phyloP scores from a whole-genome alignment of 2,113 vertebrate species.

The Proterorhinus semilunaris region DNA sequence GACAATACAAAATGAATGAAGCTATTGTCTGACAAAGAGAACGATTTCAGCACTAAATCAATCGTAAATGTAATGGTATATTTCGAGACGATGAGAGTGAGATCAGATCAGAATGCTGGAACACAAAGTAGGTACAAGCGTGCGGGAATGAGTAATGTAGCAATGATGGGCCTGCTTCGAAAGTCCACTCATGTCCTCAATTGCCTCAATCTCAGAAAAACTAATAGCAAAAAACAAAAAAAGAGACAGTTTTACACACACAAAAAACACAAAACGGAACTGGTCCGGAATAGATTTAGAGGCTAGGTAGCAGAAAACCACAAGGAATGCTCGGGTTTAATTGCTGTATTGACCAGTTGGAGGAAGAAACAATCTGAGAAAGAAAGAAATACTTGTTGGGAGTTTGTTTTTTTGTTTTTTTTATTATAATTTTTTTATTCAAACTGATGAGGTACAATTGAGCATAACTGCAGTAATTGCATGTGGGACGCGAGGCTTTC shows the following conservation, averaged over 20 bases:
- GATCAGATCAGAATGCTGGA: neutral
- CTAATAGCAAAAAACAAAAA: constrained; percentile 38
- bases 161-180: constrained; percentile 22
- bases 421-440: neutral
- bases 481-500: neutral
- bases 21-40: neutral
- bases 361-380: constrained; percentile 18
- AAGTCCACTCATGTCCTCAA: constrained; percentile 41
- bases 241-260: constrained; percentile 36
- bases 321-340: constrained; percentile 30
- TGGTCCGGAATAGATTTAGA: constrained; percentile 26
- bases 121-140: neutral
- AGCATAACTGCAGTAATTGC: neutral
- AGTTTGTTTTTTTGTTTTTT: neutral
- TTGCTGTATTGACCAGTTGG: constrained; percentile 16
- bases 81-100: neutral
- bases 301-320: constrained; percentile 34
- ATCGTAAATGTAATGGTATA: neutral
- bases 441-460: neutral
- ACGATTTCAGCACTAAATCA: constrained; percentile 4
- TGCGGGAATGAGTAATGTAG: constrained; percentile 8
- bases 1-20: neutral
- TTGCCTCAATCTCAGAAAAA: constrained; percentile 1
- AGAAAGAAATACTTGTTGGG: constrained; percentile 6
- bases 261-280: neutral